Percentiles rank a stretch among this genome's conserved stretches.
phyloP scores from a whole-genome alignment of 2,797 vertebrate species.

The Mormyrops boulengeri region DNA sequence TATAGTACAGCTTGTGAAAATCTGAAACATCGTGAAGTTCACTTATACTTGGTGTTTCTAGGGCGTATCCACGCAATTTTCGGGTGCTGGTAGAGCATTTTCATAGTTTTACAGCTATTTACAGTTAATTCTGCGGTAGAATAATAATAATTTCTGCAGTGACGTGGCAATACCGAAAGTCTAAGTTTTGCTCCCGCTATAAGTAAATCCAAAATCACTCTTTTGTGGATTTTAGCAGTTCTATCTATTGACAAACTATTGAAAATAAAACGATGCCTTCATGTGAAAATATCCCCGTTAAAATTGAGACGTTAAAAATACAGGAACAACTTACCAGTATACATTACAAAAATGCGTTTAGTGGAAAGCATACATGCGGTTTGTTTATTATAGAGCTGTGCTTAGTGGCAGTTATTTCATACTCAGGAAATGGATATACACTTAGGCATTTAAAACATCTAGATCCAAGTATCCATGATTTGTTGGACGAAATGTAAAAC shows the following conservation, averaged over 20 bases:
- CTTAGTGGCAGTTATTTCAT: not conserved
- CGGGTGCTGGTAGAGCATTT: not conserved
- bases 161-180: not conserved
- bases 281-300: not conserved
- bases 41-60: not conserved
- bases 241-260: not conserved
- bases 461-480: not conserved
- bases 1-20: not conserved
- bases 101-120: not conserved
- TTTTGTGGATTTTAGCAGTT: not conserved
- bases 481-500: not conserved
- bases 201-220: not conserved
- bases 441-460: not conserved
- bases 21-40: not conserved
- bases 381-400: not conserved
- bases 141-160: not conserved
- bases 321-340: not conserved
- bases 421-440: not conserved
- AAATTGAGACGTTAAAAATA: not conserved
- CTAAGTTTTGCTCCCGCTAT: not conserved
- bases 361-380: not conserved
- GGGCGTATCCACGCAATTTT: not conserved
- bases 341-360: not conserved
- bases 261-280: not conserved
- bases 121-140: not conserved